phyloP scores from a whole-genome alignment of 2,113 vertebrate genomes.

The Haliaeetus leucogaster region DNA sequence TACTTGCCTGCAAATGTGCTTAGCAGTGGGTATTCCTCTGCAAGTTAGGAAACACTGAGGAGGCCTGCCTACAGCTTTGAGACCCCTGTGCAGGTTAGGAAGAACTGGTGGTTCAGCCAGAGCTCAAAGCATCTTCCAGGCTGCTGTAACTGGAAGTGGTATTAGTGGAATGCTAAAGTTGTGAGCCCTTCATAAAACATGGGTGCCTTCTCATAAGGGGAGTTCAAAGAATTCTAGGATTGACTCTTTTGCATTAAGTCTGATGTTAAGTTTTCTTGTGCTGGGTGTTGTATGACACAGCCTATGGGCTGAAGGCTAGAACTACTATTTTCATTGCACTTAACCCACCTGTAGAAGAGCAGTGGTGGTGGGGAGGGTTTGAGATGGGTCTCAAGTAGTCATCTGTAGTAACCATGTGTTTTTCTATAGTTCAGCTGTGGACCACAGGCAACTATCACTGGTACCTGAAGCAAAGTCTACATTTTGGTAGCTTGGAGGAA shows the following conservation, averaged over 20 bases:
- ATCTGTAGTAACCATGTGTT: background rate
- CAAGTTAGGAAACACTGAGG: background rate
- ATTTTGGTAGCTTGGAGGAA: slow-evolving; percentile 74
- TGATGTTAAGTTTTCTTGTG: background rate
- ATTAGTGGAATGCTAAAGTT: background rate
- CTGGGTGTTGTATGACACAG: background rate
- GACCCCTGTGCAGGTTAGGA: background rate
- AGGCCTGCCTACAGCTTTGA: background rate
- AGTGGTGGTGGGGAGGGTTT: background rate
- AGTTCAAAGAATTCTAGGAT: background rate
- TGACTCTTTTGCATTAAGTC: background rate
- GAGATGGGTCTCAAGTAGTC: background rate
- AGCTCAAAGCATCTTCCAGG: background rate
- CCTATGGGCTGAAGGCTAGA: background rate
- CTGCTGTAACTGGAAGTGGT: background rate
- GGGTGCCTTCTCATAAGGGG: background rate
- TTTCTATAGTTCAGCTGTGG: slow-evolving; percentile 90
- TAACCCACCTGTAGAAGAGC: background rate
- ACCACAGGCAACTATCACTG: slow-evolving; percentile 92
- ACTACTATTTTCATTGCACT: background rate
- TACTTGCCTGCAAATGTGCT: background rate
- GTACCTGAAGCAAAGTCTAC: slow-evolving; percentile 94
- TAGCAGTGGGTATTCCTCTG: background rate
- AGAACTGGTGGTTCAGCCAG: background rate
- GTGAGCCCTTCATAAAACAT: background rate